Percentiles rank a stretch among this genome's conserved stretches.
These are phyloP conservation scores for Tridacna gigas DNA, from an alignment of 2,888 invertebrate species.

Conservation along the genomic window DNA sequence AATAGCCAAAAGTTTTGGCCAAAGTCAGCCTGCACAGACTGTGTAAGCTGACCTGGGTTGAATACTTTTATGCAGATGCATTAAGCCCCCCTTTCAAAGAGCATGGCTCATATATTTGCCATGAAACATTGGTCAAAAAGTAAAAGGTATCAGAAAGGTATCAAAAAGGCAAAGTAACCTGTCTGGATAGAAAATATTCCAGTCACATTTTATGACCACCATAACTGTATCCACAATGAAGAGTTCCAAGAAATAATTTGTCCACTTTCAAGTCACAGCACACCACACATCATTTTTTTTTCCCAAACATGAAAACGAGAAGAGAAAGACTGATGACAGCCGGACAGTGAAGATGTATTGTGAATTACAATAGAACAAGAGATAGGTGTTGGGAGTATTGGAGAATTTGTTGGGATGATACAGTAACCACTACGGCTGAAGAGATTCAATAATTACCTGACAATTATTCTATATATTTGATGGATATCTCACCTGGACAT, in stretches of 20 bases:
- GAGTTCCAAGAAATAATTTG: constrained; percentile 1
- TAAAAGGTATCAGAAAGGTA: background rate
- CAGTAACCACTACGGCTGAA: background rate
- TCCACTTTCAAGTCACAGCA: constrained; percentile 24
- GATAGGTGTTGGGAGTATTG: constrained; percentile 13
- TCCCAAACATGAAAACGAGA: background rate
- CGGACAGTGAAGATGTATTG: background rate
- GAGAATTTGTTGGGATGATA: background rate
- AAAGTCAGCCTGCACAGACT: too few relatives aligned
- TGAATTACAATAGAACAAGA: background rate
- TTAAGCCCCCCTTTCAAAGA: too few relatives aligned
- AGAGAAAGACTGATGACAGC: background rate
- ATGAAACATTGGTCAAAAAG: too few relatives aligned
- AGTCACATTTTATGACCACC: constrained; percentile 5
- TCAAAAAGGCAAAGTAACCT: background rate
- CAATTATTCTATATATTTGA: constrained; percentile 12
- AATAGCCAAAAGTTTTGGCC: too few relatives aligned
- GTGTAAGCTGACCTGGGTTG: too few relatives aligned
- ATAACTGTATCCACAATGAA: constrained; percentile 9
- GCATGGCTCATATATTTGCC: too few relatives aligned
- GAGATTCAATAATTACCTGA: constrained; percentile 12
- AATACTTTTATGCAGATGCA: too few relatives aligned
- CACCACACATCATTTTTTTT: constrained; percentile 1
- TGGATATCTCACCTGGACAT: constrained; percentile 4
- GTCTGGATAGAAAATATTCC: background rate